Base-by-base conservation (phyloP, 2,888 invertebrate species). In the Morpho helenor region DNA sequence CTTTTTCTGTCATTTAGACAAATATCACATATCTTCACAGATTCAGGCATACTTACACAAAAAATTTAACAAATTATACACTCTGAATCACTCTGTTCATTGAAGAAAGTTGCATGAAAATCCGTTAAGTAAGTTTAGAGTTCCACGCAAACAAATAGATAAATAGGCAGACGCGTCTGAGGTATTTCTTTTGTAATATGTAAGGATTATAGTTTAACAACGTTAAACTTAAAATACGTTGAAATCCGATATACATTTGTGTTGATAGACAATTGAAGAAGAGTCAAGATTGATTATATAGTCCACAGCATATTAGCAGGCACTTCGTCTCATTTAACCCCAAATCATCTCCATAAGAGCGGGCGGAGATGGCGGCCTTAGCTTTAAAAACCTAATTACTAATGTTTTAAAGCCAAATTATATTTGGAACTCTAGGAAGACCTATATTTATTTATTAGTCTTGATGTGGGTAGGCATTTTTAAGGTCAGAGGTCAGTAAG, bases 361-460 rank as follows among this genome's bases (percentile, higher is more conserved):
- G 39, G n/a, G 8, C 49, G 58, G 52, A 56, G 49, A 47, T 46
- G 44, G 49, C 52, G 58, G 42, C 52, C 52, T 61, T 55, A 52
- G 49, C 22, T 49, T 45, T 31, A 55, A 42, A 41, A 42, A 46
- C 10, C 44, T 22, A 16, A 43, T 22, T 51, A 47, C 47, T 56
- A 42, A 49, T 49, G 49, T 56, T 42, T 16, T 16, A 10, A 31
- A 31, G 31, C 31, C 5, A 31, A 31, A 31, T 31, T 31, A 31
- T 3, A 31, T 31, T 31, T 31, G 5, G 5, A 5, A 5, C 31
- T 31, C 31, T 31, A 2, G 23, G 23, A 31, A 31, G 31, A 31
- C 31, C 31, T 31, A 5, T 2, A 2, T 31, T 31, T 31, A 31
- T 31, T 3, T 31, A 31, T 31, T 5, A 2, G 5, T 31, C 31